Evolutionary conservation across 2,113 vertebrate species (phyloP).

Genomic region (Sciurus niger): DNA sequence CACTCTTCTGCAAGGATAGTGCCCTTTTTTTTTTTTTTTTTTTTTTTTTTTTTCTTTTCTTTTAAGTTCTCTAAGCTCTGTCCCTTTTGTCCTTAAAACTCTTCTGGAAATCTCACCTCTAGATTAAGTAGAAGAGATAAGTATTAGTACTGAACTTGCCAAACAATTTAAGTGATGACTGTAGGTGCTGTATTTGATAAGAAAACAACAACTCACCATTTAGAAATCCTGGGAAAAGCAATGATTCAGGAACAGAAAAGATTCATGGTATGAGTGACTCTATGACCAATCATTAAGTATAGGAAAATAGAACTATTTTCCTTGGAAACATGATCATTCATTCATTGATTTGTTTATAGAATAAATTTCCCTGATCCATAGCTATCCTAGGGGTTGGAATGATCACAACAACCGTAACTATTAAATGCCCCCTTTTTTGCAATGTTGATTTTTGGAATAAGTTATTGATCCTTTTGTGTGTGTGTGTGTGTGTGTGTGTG

Average conservation of each 20-base stretch:
- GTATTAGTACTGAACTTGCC: neutral
- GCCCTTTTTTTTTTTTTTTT: neutral
- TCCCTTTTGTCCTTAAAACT: neutral
- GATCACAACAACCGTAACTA: neutral
- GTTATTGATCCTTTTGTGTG: neutral
- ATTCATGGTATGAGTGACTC: neutral
- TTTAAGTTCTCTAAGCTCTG: neutral
- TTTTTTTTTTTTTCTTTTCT: neutral
- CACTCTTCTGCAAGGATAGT: constrained; percentile 57
- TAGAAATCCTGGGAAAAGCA: neutral
- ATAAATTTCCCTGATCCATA: neutral
- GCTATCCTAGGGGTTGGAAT: neutral
- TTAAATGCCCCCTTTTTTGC: constrained; percentile 6
- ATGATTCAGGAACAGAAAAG: neutral
- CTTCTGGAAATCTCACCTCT: constrained; percentile 55
- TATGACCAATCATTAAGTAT: neutral
- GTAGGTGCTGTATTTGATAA: neutral
- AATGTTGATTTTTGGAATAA: neutral
- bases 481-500: no score
- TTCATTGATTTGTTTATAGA: neutral
- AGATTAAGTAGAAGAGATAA: constrained; percentile 32
- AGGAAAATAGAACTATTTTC: neutral
- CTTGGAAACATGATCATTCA: neutral
- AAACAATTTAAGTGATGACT: constrained; percentile 24
- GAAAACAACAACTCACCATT: constrained; percentile 36